These are phyloP conservation scores for Deilephila elpenor DNA, from an alignment of 2,888 invertebrate species.

Conservation along the genomic window DNA sequence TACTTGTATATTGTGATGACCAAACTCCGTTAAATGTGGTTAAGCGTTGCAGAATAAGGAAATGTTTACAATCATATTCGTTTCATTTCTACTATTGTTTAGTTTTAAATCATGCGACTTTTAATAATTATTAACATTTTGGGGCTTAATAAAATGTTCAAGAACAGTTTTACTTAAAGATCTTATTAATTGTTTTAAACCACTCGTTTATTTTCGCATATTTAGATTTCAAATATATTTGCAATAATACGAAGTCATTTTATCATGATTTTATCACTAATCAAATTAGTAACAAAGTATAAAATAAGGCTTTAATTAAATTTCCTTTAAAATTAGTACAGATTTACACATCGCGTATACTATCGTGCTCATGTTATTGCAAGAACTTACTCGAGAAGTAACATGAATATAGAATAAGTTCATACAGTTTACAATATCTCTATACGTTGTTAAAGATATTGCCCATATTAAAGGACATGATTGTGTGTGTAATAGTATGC, in stretches of 20 bases:
- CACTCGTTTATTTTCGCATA: too few relatives aligned
- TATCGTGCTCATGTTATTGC: neutral
- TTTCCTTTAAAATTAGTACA: neutral
- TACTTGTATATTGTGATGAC: slow-evolving; percentile 36
- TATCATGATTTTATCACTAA: too few relatives aligned
- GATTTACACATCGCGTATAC: neutral
- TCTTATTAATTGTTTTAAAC: too few relatives aligned
- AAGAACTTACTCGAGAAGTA: neutral
- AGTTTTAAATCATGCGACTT: neutral
- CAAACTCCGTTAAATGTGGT: slow-evolving; percentile 44
- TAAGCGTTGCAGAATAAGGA: slow-evolving; percentile 26
- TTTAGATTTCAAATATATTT: too few relatives aligned
- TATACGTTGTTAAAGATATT: slow-evolving; percentile 19
- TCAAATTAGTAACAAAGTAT: too few relatives aligned
- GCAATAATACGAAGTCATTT: too few relatives aligned
- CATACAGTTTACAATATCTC: slow-evolving; percentile 16
- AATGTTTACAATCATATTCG: neutral
- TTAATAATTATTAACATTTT: too few relatives aligned
- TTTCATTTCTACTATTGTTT: neutral
- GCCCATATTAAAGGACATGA: slow-evolving; percentile 27
- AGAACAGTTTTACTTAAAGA: too few relatives aligned
- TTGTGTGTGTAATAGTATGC: slow-evolving; percentile 44
- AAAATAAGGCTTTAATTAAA: too few relatives aligned
- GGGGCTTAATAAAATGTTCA: too few relatives aligned
- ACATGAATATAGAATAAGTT: slow-evolving; percentile 20